Conservation (phyloP, 2,888 invertebrate genomes). For the Caenorhabditis zanzibari region DNA sequence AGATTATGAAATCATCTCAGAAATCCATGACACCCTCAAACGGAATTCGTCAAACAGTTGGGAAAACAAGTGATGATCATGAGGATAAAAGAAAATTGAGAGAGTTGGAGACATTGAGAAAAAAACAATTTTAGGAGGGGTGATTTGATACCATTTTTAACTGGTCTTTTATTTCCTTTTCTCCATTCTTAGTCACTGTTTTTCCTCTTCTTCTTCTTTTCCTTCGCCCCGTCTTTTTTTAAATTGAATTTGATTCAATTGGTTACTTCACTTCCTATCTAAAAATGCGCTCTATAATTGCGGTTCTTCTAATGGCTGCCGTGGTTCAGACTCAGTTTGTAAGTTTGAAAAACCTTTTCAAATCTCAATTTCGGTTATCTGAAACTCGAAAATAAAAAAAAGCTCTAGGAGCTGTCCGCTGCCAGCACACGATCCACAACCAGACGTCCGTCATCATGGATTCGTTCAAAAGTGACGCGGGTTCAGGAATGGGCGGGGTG, state of each 20-base stretch:
- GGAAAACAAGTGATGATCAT: conserved; percentile 18
- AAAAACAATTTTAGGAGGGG: conserved; percentile 17
- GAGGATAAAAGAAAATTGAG: conserved; percentile 4
- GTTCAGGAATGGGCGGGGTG: conserved; percentile 50
- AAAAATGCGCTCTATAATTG: conserved; percentile 48
- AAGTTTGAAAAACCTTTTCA: conserved; percentile 17
- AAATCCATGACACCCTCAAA: conserved; percentile 1
- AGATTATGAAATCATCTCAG: conserved; percentile 35
- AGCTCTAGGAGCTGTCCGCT: conserved; percentile 32
- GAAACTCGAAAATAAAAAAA: background rate
- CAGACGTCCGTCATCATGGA: conserved; percentile 30
- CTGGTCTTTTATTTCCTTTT: conserved; percentile 38
- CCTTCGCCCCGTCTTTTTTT: background rate
- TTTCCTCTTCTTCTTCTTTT: background rate
- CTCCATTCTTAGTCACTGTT: conserved; percentile 3
- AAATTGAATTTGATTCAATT: conserved; percentile 25
- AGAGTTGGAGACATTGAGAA: conserved; percentile 20
- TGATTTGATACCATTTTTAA: conserved; percentile 55
- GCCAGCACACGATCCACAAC: conserved; percentile 21
- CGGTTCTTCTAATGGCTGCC: conserved; percentile 18
- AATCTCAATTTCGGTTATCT: too few relatives aligned
- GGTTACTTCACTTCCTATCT: background rate
- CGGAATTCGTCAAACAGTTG: conserved; percentile 39
- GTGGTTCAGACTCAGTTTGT: conserved; percentile 56
- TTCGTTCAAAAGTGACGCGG: conserved; percentile 51